Conservation (phyloP, 2,797 vertebrate species). For the Ctenopoma kingsleyae region DNA sequence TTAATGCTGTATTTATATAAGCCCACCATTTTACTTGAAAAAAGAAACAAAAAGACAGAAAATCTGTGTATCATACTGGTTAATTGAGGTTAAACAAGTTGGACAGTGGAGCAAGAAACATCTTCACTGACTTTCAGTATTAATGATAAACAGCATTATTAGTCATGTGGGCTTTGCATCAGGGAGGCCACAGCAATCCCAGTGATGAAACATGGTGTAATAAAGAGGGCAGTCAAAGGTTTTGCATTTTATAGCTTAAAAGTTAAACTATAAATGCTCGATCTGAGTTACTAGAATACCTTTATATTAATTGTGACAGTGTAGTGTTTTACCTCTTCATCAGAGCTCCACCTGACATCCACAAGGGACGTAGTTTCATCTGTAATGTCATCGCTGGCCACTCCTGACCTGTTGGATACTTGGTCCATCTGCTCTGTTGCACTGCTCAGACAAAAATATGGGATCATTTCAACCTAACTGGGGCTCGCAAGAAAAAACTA, state of each 20-base stretch:
- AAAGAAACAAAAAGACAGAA: not conserved
- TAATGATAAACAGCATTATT: constrained; percentile 20
- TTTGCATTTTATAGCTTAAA: not conserved
- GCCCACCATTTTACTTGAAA: not conserved
- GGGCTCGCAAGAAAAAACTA: not conserved
- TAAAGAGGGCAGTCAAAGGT: constrained; percentile 30
- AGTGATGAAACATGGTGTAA: constrained; percentile 20
- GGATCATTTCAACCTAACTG: not conserved
- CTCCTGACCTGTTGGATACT: constrained; percentile 54
- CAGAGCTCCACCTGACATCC: constrained; percentile 69
- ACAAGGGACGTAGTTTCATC: constrained; percentile 63
- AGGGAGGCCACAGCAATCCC: constrained; percentile 7
- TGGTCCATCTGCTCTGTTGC: constrained; percentile 72
- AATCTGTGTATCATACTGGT: not conserved
- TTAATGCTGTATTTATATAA: not conserved
- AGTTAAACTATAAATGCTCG: not conserved
- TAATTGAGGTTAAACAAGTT: not conserved
- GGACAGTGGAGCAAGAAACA: not conserved
- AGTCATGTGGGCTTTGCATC: constrained; percentile 23
- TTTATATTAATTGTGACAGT: not conserved
- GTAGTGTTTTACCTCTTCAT: constrained; percentile 62
- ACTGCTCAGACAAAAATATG: constrained; percentile 4
- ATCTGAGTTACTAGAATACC: not conserved
- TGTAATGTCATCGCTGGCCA: constrained; percentile 69
- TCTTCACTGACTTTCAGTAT: constrained; percentile 7